Evolutionary conservation across 1,140 invertebrate species (phyloP).

Genomic region (Cherax quadricarinatus): DNA sequence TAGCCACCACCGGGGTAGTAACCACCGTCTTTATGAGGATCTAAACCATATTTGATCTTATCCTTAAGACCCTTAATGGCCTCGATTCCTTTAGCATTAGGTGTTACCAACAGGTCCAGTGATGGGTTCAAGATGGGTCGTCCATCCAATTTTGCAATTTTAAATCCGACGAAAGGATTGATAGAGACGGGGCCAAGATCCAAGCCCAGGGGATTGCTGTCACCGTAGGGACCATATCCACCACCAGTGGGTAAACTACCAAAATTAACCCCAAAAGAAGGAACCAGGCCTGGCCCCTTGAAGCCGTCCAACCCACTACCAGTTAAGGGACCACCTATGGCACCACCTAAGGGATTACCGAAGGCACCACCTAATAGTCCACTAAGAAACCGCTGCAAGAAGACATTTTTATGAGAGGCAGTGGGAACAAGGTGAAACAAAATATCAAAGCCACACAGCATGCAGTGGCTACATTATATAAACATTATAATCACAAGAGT

Average conservation of each 20-base stretch:
- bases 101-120: constrained; percentile 65
- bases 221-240: constrained; percentile 31
- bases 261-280: constrained; percentile 58
- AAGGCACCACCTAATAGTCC: constrained; percentile 32
- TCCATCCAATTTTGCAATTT: constrained; percentile 58
- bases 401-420: neutral
- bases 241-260: constrained; percentile 45
- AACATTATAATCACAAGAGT: neutral
- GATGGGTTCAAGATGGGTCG: constrained; percentile 60
- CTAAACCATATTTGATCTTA: neutral
- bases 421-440: constrained; percentile 11
- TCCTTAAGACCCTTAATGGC: constrained; percentile 42
- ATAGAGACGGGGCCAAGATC: constrained; percentile 65
- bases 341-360: constrained; percentile 5
- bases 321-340: neutral
- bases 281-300: constrained; percentile 14
- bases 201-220: constrained; percentile 61
- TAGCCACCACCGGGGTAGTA: no score
- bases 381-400: constrained; percentile 48
- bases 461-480: neutral
- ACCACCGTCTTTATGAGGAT: neutral
- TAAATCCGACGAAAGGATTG: constrained; percentile 69
- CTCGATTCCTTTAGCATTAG: constrained; percentile 62
- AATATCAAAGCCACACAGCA: neutral
- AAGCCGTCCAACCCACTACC: constrained; percentile 58